phyloP scores from a whole-genome alignment of 2,888 invertebrate genomes.

The Drosophila borealis region DNA sequence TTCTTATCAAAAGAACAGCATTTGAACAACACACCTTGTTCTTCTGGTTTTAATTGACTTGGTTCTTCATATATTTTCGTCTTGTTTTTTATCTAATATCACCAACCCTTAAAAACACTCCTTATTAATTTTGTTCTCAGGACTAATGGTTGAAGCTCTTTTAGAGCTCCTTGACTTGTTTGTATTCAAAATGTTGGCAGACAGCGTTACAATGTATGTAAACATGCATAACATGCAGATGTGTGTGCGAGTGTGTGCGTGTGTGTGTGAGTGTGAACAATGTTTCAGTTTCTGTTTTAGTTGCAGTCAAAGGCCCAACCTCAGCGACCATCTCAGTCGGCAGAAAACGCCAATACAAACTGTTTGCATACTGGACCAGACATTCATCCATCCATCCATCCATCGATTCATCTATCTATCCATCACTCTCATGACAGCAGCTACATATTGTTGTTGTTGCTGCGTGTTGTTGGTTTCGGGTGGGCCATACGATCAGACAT shows the following conservation, averaged over 20 bases:
- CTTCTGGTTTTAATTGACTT: background rate
- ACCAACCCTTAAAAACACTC: no score
- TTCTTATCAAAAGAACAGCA: no score
- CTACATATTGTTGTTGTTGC: slow-evolving; percentile 15
- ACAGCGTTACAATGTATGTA: slow-evolving; percentile 26
- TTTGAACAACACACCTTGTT: no score
- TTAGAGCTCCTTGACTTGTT: slow-evolving; percentile 7
- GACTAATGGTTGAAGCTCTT: background rate
- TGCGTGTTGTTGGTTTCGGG: slow-evolving; percentile 22
- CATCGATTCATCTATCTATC: slow-evolving; percentile 40
- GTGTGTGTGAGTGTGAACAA: slow-evolving; percentile 29
- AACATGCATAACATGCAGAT: slow-evolving; percentile 10
- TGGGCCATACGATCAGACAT: slow-evolving; percentile 63
- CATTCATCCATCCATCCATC: slow-evolving; percentile 3
- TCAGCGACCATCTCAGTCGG: slow-evolving; percentile 36
- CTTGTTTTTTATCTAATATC: background rate
- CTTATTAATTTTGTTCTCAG: background rate
- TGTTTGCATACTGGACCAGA: slow-evolving; percentile 28
- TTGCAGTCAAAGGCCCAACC: slow-evolving; percentile 28
- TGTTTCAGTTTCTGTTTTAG: slow-evolving; percentile 32
- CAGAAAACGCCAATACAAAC: slow-evolving; percentile 20
- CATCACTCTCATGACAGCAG: slow-evolving; percentile 55
- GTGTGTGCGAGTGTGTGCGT: slow-evolving; percentile 19
- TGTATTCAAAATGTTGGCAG: slow-evolving; percentile 33
- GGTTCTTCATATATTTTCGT: background rate